These are phyloP conservation scores for Gavia stellata DNA, from an alignment of 2,113 vertebrate genomes.

Conservation along the genomic window DNA sequence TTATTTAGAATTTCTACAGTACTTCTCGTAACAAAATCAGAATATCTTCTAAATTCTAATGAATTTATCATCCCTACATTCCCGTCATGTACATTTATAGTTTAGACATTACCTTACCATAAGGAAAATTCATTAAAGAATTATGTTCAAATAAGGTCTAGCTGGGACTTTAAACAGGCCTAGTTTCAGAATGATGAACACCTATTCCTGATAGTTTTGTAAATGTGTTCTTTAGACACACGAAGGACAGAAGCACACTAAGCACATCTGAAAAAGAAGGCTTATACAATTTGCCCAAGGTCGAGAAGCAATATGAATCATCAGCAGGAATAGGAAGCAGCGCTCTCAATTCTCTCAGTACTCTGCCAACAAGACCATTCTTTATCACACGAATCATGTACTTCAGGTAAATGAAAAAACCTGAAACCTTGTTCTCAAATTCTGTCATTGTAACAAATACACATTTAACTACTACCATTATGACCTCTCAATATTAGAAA, in stretches of 20 bases:
- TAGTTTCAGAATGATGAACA: not conserved
- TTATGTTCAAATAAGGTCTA: not conserved
- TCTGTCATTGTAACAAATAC: not conserved
- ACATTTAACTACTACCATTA: not conserved
- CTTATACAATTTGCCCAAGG: not conserved
- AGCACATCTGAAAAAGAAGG: not conserved
- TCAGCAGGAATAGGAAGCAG: not conserved
- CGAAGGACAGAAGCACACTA: not conserved
- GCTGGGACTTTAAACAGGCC: not conserved
- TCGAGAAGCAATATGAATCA: not conserved
- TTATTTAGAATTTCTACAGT: not conserved
- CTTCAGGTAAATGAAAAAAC: not conserved
- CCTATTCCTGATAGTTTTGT: not conserved
- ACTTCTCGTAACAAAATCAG: not conserved
- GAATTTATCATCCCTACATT: not conserved
- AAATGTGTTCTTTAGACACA: not conserved
- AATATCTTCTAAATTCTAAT: not conserved
- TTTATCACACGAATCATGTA: not conserved
- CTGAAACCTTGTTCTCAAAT: not conserved
- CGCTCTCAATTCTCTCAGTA: not conserved
- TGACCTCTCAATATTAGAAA: not conserved
- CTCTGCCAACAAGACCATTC: not conserved
- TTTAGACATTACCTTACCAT: not conserved
- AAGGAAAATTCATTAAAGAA: not conserved
- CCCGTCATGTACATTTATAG: not conserved